Base-by-base conservation (phyloP, 2,797 vertebrate genomes). In the Phataginus tetradactyla region DNA sequence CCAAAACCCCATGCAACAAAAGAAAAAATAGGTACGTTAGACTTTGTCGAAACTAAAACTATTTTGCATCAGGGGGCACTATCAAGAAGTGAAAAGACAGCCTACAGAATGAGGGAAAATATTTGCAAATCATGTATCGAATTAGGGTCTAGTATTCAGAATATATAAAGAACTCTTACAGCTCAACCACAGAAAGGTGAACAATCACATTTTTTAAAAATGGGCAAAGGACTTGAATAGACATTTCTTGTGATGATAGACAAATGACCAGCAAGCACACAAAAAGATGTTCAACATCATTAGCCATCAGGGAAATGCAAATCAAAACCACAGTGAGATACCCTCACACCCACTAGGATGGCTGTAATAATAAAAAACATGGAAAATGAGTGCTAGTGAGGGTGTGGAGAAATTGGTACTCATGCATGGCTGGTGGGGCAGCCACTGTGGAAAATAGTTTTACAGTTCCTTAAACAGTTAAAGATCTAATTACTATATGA, bases 341-440 rank as follows among this genome's bases (percentile, higher is more conserved):
- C 57, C 27, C n/a, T n/a, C 68, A 66, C 5, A 29, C 10, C 10
- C 7, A 13, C 55, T 5, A 20, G 63, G 59, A 69, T 7, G 61
- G n/a, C 32, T 12, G 2, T 7, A 34, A 49, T 23, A 7, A n/a
- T n/a, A 49, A n/a, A 66, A 71, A 21, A 18, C 4, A 4, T 7
- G 4, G 39, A 5, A 68, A 39, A 42, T 0, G n/a, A 37, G 42
- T 5, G 8, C 15, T 21, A 10, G 68, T 0, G 13, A 78, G 23
- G 17, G 42, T 18, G 29, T 25, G 57, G 29, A 74, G 34, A 34
- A 13, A 72, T 2, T 6, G n/a, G 23, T 2, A 15, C 3, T 51
- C 0, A 5, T 5, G 1, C 12, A 4, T 0, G 7, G 64, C n/a
- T 15, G 55, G 5, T 14, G 23, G 45, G 55, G 7, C 5, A 25